phyloP scores from a whole-genome alignment of 2,888 invertebrate genomes.

The Quadriops clusia region DNA sequence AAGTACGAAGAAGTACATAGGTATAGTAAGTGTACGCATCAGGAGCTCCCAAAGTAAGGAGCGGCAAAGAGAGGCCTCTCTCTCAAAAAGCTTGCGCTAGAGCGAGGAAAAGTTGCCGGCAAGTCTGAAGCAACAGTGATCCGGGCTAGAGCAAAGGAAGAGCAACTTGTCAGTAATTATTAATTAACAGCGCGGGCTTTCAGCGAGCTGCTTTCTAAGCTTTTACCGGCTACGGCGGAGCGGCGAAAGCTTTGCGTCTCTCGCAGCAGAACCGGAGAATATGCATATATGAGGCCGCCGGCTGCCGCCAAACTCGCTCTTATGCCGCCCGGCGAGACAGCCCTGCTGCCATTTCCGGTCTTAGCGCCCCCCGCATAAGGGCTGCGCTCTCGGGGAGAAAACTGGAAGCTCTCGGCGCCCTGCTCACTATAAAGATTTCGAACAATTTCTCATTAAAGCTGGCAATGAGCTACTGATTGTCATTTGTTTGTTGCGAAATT shows the following conservation, averaged over 20 bases:
- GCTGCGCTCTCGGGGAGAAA: conserved; percentile 16
- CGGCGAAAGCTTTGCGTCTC: conserved; percentile 34
- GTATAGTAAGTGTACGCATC: too few relatives aligned
- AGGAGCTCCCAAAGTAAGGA: too few relatives aligned
- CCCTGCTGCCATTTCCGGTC: conserved; percentile 6
- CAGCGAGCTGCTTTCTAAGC: conserved; percentile 41
- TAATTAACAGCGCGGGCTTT: conserved; percentile 42
- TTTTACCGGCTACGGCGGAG: conserved; percentile 41
- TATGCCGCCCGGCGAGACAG: conserved; percentile 11
- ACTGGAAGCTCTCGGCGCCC: conserved; percentile 11
- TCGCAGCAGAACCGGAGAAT: conserved; percentile 28
- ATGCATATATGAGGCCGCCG: conserved; percentile 31
- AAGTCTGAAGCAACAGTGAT: conserved; percentile 10
- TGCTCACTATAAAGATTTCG: conserved; percentile 34
- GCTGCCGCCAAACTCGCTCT: conserved; percentile 9
- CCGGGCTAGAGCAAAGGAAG: conserved; percentile 29
- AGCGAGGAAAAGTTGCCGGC: conserved; percentile 7
- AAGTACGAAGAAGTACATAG: too few relatives aligned
- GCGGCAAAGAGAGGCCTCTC: conserved; percentile 8
- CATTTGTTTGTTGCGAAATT: conserved; percentile 36
- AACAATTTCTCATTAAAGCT: conserved; percentile 37
- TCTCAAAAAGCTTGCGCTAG: not conserved
- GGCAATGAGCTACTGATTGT: conserved; percentile 36
- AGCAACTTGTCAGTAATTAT: conserved; percentile 43
- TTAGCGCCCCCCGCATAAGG: conserved; percentile 18